Evolutionary conservation across 2,797 vertebrate genomes (phyloP).

Genomic region (Hyperoplus lanceolatus): DNA sequence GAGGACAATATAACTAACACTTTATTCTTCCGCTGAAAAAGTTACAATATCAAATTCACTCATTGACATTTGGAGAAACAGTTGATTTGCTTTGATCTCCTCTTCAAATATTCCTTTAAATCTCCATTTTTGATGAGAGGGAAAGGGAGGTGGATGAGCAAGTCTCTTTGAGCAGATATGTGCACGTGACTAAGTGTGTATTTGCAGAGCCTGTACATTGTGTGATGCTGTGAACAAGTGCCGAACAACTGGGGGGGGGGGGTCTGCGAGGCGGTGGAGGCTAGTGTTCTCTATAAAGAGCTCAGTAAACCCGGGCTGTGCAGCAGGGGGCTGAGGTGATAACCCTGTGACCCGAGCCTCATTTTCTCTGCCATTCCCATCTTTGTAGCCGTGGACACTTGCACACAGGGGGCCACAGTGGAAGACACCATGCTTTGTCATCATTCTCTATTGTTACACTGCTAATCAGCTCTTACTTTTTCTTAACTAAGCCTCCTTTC

Average conservation of each 20-base stretch:
- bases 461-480: conserved; percentile 47
- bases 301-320: conserved; percentile 60
- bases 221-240: conserved; percentile 51
- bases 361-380: conserved; percentile 42
- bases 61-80: neutral
- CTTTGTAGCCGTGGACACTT: conserved; percentile 51
- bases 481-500: conserved; percentile 8
- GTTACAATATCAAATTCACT: no score
- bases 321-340: conserved; percentile 56
- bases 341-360: conserved; percentile 49
- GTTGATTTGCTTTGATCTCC: neutral
- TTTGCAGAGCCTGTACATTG: conserved; percentile 18
- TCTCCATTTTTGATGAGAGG: conserved; percentile 22
- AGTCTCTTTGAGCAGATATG: conserved; percentile 8
- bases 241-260: conserved; percentile 20
- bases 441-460: conserved; percentile 58
- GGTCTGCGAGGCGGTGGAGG: conserved; percentile 22
- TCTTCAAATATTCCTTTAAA: conserved; percentile 13
- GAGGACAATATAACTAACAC: no score
- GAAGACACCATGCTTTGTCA: conserved; percentile 59
- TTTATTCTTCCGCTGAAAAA: no score
- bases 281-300: conserved; percentile 57
- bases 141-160: conserved; percentile 30
- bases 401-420: conserved; percentile 25
- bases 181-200: conserved; percentile 4